Base-by-base conservation (phyloP, 37 sponge, comb jelly and placozoan genomes). In the Eunapius fragilis region DNA sequence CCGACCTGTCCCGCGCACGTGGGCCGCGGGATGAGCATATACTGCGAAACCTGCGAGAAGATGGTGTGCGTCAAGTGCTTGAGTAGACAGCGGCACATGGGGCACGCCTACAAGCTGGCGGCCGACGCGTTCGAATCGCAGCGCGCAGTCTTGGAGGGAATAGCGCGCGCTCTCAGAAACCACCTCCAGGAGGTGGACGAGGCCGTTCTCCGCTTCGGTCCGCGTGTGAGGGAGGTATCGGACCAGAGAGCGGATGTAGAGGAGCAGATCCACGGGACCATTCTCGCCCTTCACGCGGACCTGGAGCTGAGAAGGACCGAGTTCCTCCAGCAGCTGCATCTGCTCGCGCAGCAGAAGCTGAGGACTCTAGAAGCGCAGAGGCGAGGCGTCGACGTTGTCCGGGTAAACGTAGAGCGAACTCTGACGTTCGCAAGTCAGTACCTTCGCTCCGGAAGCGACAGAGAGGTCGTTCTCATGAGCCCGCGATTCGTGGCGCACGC, bases 11-110 rank as follows among this genome's bases (percentile, higher is more conserved):
- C 38, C 58, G 37, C 37, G 72, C 82, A 82, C 27, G 58, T 45
- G 33, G 25, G 28, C 0, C 33, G 77, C n/a, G 13, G 0, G 14
- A 31, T 82, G 30, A 67, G 81, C 75, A 48, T 87, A 38, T 87
- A 74, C 74, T 87, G 88, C 58, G 88, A 87, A 48, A 80, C 38
- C 23, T 88, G 89, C 71, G 49, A 69, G 22, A 78, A 88, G 78
- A 70, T 88, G 22, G 70, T 82, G 6, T 88, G 89, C 69, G 6
- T 23, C 50, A 45, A 88, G 48, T 88, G 89, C 28, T 82, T 69
- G 58, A 35, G 73, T 31, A 4, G 31, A 0, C 26, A 58, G 22
- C 6, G 23, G 49, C 89, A 88, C 50, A 41, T 7, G 32, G 83
- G 76, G 2, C 89, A 88, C 83, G 26, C 67, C 24, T 76, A 82